These are phyloP conservation scores for Cyclophora punctaria DNA, from an alignment of 2,888 invertebrate species.

Conservation along the genomic window DNA sequence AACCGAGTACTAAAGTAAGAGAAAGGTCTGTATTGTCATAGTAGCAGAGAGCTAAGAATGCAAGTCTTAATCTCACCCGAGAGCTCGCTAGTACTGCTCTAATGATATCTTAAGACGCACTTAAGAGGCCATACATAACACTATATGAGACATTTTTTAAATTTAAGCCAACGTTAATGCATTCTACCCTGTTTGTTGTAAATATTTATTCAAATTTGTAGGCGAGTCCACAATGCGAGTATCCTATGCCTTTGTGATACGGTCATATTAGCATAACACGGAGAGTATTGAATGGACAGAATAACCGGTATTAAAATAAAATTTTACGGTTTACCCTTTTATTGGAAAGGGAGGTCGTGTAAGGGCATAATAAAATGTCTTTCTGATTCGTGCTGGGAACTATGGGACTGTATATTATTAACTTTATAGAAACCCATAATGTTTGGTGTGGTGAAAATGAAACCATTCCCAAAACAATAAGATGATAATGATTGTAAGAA, in stretches of 20 bases:
- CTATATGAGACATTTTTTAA: constrained; percentile 73
- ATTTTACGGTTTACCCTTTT: constrained; percentile 66
- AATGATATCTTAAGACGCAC: constrained; percentile 71
- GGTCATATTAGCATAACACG: constrained; percentile 61
- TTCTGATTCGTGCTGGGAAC: constrained; percentile 37
- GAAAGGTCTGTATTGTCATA: constrained; percentile 40
- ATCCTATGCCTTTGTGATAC: constrained; percentile 50
- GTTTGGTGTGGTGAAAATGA: too few species aligned
- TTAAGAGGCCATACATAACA: constrained; percentile 72
- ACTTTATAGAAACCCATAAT: too few species aligned
- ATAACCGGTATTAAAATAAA: constrained; percentile 63
- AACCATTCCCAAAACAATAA: too few species aligned
- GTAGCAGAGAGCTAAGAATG: constrained; percentile 43
- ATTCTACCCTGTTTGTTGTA: constrained; percentile 65
- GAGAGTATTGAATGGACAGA: constrained; percentile 65
- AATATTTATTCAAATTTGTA: constrained; percentile 72
- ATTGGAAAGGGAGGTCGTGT: constrained; percentile 57
- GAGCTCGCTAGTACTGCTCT: constrained; percentile 54
- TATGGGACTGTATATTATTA: constrained; percentile 23
- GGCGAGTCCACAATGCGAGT: constrained; percentile 54
- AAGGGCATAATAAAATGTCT: constrained; percentile 55
- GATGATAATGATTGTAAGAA: too few species aligned
- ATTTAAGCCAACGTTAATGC: constrained; percentile 72
- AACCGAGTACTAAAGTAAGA: constrained; percentile 30
- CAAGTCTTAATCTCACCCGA: constrained; percentile 61